Conservation (phyloP, 1,140 invertebrate species). For the Geopemphigus sp. region DNA sequence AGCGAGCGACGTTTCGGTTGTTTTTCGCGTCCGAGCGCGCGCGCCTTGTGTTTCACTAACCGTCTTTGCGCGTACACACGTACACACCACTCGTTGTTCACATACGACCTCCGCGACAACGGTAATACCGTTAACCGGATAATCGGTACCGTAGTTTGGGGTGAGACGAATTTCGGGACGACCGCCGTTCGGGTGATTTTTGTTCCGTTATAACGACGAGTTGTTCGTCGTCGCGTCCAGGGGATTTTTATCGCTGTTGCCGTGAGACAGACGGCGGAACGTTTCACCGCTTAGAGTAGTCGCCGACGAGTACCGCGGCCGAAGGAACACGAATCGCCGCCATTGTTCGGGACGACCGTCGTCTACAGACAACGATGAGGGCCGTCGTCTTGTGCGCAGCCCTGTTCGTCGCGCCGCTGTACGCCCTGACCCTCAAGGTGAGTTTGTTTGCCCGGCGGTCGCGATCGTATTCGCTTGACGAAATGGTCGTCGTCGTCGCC, state of each 20-base stretch:
- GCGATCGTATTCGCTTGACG: no score
- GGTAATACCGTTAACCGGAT: not conserved
- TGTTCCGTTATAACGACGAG: no score
- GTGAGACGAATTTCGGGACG: no score
- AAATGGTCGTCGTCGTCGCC: no score
- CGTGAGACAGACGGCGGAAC: no score
- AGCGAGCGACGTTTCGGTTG: constrained; percentile 27
- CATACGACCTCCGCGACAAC: not conserved
- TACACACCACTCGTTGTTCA: not conserved
- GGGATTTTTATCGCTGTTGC: no score
- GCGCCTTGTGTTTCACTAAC: no score
- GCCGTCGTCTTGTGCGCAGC: constrained; percentile 47
- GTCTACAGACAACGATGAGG: constrained; percentile 30
- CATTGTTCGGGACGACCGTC: not conserved
- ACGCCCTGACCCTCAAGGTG: constrained; percentile 35
- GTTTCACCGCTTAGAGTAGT: no score
- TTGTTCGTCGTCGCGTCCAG: not conserved
- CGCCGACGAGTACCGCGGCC: not conserved
- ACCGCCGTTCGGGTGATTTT: not conserved
- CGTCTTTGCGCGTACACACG: not conserved
- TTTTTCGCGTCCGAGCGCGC: not conserved
- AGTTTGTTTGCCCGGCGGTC: not conserved
- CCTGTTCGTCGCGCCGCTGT: constrained; percentile 41
- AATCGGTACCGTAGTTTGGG: not conserved
- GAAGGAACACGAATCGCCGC: not conserved